Evolutionary conservation across 2,113 vertebrate genomes (phyloP), one percentile per base, ranked within the genome.

Genomic region (Istiophorus platypterus): DNA sequence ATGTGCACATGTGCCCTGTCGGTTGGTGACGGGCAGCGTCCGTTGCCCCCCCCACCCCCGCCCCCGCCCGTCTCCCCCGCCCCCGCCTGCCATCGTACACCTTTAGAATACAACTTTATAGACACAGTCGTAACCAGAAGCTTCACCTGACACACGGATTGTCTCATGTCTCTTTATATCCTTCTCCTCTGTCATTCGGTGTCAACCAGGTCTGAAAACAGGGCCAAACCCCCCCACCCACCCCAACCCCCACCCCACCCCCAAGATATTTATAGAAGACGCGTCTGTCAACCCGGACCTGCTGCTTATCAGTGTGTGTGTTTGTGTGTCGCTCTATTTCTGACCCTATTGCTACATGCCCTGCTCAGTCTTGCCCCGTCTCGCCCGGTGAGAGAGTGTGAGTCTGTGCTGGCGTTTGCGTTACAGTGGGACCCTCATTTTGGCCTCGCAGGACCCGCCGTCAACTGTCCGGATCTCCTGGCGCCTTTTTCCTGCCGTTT

Each of bases 191-290:
- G 17, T 78, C 59, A 64, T 82, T 73, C 87, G 74, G 42, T 72
- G 6, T 58, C 70, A 0, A 24, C 54, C 58, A 56, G 47, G 51
- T 91, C 88, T 85, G 85, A 85, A 92, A 90, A 92, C 91, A 91
- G 88, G 91, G 92, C 92, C 80, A 81, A n/a, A n/a, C 90, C 37
- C 70, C 87, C 24, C 83, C 49, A 0, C 8, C 49, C 49, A 5
- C 45, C 17, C 77, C 68, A n/a, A n/a, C n/a, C n/a, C n/a, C n/a
- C n/a, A n/a, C 18, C 82, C 77, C 76, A 0, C 31, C 72, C 85
- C 83, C 80, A 71, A 86, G 91, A 86, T 98, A 98, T 98, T 97
- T 97, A 97, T 98, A 97, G 97, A 85, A 54, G 75, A 87, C 91
- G 94, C 95, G 91, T 93, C 92, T 93, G 95, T 94, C 92, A 84